Conservation (phyloP, 2,888 invertebrate genomes). For the Chymomyza fuscimana region DNA sequence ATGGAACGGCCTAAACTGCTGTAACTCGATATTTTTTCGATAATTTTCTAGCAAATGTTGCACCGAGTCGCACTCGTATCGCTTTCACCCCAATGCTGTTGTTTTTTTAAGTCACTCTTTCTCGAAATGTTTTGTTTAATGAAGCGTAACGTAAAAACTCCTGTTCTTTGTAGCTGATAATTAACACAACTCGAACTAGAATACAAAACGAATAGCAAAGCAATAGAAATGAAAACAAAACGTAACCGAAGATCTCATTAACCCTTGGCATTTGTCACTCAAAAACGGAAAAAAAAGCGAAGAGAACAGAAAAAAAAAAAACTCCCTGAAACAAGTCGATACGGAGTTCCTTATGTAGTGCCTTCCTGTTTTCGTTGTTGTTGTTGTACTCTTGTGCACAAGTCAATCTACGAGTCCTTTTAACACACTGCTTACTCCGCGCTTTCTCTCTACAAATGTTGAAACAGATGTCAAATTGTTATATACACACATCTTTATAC, state of each 20-base stretch:
- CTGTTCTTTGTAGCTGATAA: conserved; percentile 55
- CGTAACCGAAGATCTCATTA: conserved; percentile 54
- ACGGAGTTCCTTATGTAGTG: background rate
- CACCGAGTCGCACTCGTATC: background rate
- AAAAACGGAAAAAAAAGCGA: conserved; percentile 22
- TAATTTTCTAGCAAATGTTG: background rate
- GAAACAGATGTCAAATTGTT: conserved; percentile 72
- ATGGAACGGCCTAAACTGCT: background rate
- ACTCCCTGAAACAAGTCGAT: conserved; percentile 29
- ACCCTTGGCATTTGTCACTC: conserved; percentile 71
- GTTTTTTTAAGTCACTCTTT: background rate
- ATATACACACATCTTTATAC: conserved; percentile 36
- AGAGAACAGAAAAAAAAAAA: background rate
- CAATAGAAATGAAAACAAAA: background rate
- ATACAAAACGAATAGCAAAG: conserved; percentile 5
- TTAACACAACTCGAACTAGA: conserved; percentile 54
- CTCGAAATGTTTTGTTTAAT: conserved; percentile 45
- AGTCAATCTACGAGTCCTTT: conserved; percentile 72
- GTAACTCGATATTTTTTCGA: conserved; percentile 1
- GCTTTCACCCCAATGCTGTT: background rate
- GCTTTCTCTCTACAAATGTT: conserved; percentile 47
- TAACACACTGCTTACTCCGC: conserved; percentile 28
- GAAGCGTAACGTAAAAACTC: conserved; percentile 67
- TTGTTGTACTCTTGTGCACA: conserved; percentile 32
- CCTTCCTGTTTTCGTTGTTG: conserved; percentile 4